Evolutionary conservation across 92 coral and sea anemone genomes (phyloP), one percentile per base, ranked within the genome.

Genomic region (Epizoanthus rinbou): DNA sequence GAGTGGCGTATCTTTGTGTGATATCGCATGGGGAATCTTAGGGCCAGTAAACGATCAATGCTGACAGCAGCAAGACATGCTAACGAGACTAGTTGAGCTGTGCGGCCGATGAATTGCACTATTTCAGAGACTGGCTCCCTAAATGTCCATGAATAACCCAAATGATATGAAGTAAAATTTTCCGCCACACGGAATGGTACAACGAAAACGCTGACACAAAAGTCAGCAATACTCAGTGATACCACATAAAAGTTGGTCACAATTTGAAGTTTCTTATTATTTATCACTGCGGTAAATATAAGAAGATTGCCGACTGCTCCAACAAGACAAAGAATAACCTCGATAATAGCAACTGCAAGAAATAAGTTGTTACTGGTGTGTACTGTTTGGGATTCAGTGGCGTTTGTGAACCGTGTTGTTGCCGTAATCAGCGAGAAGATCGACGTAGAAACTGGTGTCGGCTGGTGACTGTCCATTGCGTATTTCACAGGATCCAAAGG

Each of bases 141-240:
- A 7, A 22, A 17, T 17, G 54, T 37, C 73, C 82, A 68, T 53
- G 73, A 78, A 47, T 60, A 45, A 65, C 74, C 57, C 23, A 80
- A 75, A 41, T 10, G 57, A 81, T 62, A 88, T 13, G 75, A 80
- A 9, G 91, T 74, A 28, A 84, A 82, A 60, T 89, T 88, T 64
- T 92, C 93, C 4, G 91, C 81, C 21, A 88, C 93, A 9, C 96
- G 84, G 93, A 90, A 87, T 0, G 96, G 96, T 23, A 92, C 91
- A 9, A 92, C 83, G 9, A 92, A 75, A 2, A 84, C 69, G 28
- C 91, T 81, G 31, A 92, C 91, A 3, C 85, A 84, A 31, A 83
- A 43, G 60, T 92, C 93, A 4, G 93, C 96, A 57, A 87, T 79
- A 56, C 91, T 86, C 57, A 92, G 45, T 18, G 96, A 92, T 41